Percentiles rank a stretch among this genome's conserved stretches.
Conservation (phyloP, 1,140 invertebrate genomes). For the Glossosoma conforme region DNA sequence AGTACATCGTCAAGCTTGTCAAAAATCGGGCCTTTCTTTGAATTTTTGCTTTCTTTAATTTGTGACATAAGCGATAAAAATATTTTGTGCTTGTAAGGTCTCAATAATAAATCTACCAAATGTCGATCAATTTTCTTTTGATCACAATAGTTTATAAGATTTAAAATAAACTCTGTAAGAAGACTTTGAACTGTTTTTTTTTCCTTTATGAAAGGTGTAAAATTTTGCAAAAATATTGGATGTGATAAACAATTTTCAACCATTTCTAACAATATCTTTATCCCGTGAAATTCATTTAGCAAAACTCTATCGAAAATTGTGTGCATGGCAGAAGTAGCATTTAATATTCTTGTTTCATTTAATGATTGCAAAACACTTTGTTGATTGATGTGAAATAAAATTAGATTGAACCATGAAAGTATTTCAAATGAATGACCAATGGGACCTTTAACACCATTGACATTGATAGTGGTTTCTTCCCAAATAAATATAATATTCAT, state of each 20-base stretch:
- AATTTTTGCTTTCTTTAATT: slow-evolving; percentile 44
- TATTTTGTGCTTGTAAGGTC: slow-evolving; percentile 46
- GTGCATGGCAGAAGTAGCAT: slow-evolving; percentile 8
- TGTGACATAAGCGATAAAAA: slow-evolving; percentile 40
- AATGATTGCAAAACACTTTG: slow-evolving; percentile 37
- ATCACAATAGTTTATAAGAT: slow-evolving; percentile 38
- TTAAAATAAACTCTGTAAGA: slow-evolving; percentile 45
- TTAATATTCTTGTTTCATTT: slow-evolving; percentile 27
- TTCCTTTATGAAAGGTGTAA: slow-evolving; percentile 43
- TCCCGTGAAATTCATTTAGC: slow-evolving; percentile 34
- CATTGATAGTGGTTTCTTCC: slow-evolving; percentile 30
- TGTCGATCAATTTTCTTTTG: slow-evolving; percentile 38
- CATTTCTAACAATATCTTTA: slow-evolving; percentile 38
- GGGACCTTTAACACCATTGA: slow-evolving; percentile 32
- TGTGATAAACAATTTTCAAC: slow-evolving; percentile 41
- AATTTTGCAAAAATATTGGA: slow-evolving; percentile 51
- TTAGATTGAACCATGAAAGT: slow-evolving; percentile 41
- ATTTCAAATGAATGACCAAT: slow-evolving; percentile 39
- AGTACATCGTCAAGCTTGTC: slow-evolving; percentile 38
- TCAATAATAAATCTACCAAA: slow-evolving; percentile 37
- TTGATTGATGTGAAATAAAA: slow-evolving; percentile 41
- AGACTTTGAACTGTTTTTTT: slow-evolving; percentile 40
- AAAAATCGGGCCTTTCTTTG: slow-evolving; percentile 37
- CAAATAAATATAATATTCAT: slow-evolving; percentile 36
- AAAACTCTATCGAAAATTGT: slow-evolving; percentile 12